Evolutionary conservation across 2,113 vertebrate species (phyloP), one percentile per base, ranked within the genome.

Genomic region (Petromus typicus): DNA sequence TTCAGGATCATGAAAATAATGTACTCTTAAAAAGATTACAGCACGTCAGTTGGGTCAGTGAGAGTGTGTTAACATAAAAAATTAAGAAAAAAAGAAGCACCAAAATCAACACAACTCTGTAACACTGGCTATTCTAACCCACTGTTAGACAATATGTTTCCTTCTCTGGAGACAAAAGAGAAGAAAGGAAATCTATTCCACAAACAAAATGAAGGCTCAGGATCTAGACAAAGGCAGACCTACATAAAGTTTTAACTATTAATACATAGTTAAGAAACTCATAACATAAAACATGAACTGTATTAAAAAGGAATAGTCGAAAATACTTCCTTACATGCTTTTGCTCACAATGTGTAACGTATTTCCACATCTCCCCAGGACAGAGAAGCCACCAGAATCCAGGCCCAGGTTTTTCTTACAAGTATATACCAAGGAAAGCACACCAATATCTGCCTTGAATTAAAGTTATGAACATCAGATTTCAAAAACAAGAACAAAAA

Each of bases 401-500:
- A 90, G 43, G 48, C 45, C 40, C 7, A 91, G 57, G 27, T 82
- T 86, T 85, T 87, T 86, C 40, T 93, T 78, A 85, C 23, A 91
- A 79, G 75, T 76, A 61, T n/a, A 86, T 54, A 91, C 22, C 48
- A 86, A 73, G 18, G 51, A 34, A 95, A 51, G 82, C n/a, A 93
- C 37, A 93, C 59, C 56, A 71, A 93, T 54, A 81, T 93, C 89
- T 95, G 54, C 91, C 95, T 63, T 95, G 85, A 85, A 90, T 91
- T 91, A 67, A 87, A 92, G 32, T 78, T 63, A 95, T 78, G 87
- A 91, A 73, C 34, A 75, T 45, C 32, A 51, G 34, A 86, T 89
- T 95, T 96, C 27, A 86, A 95, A 86, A 93, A 11, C n/a, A 91
- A 88, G 76, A 90, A 80, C 82, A 86, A 89, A 71, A 97, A 88